Percentiles rank a stretch among this genome's conserved stretches.
Conservation (phyloP, 2,888 invertebrate genomes). For the Helicoverpa assulta region DNA sequence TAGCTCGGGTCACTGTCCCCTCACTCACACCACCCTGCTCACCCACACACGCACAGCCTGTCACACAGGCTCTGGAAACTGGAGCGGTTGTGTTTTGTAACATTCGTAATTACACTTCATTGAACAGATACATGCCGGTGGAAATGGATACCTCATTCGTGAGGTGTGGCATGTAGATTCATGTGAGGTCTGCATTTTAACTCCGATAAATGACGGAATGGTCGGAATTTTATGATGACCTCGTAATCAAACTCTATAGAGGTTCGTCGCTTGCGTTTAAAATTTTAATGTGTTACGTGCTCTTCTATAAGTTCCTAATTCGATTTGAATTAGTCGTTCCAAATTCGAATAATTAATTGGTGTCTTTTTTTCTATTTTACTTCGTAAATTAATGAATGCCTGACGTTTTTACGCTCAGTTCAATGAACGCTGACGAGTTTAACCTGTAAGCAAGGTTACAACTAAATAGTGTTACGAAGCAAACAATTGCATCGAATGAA, state of each 20-base stretch:
- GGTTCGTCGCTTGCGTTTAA: slow-evolving; percentile 27
- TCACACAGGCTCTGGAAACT: slow-evolving; percentile 67
- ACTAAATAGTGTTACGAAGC: neutral
- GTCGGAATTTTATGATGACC: slow-evolving; percentile 43
- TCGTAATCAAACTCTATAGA: slow-evolving; percentile 17
- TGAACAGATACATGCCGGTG: slow-evolving; percentile 61
- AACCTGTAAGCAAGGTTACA: neutral
- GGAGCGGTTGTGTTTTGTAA: slow-evolving; percentile 74
- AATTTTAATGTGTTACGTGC: slow-evolving; percentile 35
- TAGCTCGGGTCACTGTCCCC: slow-evolving; percentile 88
- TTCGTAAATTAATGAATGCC: neutral
- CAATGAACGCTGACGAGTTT: neutral
- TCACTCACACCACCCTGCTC: slow-evolving; percentile 69
- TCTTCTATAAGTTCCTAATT: neutral
- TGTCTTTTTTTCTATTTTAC: neutral
- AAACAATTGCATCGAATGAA: neutral
- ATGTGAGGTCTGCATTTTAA: slow-evolving; percentile 54
- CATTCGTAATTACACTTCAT: slow-evolving; percentile 78
- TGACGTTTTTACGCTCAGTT: neutral
- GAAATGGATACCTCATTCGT: slow-evolving; percentile 67
- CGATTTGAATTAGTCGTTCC: slow-evolving; percentile 11
- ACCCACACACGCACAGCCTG: slow-evolving; percentile 57
- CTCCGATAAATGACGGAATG: slow-evolving; percentile 45
- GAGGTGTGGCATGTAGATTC: slow-evolving; percentile 52
- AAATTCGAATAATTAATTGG: neutral